A percentile compares a stretch with the other conserved stretches of the same genome.
Conservation (phyloP, 2,888 invertebrate species). For the Synanthedon tipuliformis region DNA sequence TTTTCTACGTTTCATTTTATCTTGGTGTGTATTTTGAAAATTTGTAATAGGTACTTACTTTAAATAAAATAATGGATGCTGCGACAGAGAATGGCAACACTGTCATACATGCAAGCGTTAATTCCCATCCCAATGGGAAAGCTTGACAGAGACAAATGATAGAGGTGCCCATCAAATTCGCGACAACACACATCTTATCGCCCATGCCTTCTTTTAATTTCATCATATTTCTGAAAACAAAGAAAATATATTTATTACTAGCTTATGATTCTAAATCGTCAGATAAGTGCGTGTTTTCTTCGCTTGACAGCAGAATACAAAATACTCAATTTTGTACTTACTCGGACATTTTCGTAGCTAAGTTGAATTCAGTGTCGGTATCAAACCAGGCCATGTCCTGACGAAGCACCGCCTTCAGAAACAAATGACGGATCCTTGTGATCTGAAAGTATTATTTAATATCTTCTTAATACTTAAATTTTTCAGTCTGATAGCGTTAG, state of each 20-base stretch:
- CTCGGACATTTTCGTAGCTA: constrained; percentile 80
- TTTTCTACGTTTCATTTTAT: too few relatives aligned
- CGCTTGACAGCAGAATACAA: too few relatives aligned
- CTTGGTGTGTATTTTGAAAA: too few relatives aligned
- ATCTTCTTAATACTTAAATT: too few relatives aligned
- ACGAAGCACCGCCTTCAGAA: constrained; percentile 73
- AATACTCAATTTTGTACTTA: constrained; percentile 46
- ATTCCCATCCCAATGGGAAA: constrained; percentile 85
- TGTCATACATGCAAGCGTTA: constrained; percentile 82
- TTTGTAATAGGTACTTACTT: constrained; percentile 63
- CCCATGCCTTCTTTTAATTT: constrained; percentile 87
- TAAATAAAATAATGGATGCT: constrained; percentile 79
- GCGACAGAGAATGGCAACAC: constrained; percentile 82
- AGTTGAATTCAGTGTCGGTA: constrained; percentile 75
- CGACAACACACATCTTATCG: constrained; percentile 82
- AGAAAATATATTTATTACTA: not conserved
- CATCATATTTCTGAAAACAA: constrained; percentile 73
- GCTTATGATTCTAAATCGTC: too few relatives aligned
- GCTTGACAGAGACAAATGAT: constrained; percentile 77
- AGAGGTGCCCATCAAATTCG: constrained; percentile 78
- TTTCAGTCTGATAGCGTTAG: too few relatives aligned
- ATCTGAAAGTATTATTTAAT: constrained; percentile 40
- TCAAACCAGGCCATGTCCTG: constrained; percentile 85
- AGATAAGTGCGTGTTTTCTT: too few relatives aligned
- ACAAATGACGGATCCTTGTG: constrained; percentile 72